Evolutionary conservation across 2,113 vertebrate genomes (phyloP), one percentile per base, ranked within the genome.

Genomic region (Elephantulus edwardii): DNA sequence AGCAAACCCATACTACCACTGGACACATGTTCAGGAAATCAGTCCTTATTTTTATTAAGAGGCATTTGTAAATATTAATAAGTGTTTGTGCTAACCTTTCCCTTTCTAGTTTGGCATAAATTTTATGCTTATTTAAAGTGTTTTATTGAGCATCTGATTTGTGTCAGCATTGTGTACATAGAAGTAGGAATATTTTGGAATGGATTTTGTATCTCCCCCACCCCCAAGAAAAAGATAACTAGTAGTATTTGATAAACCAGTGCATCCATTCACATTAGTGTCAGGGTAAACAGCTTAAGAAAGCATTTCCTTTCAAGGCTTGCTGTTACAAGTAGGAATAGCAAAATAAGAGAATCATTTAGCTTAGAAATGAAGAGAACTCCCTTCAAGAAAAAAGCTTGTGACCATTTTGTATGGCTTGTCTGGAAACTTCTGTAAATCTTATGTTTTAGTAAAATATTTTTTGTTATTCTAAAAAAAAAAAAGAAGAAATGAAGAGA

Each of bases 341-440:
- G 12, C 14, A n/a, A 20, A 48, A 72, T 74, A 80, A 11, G 13
- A 12, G 90, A 40, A 56, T 94, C 72, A 35, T 96, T 85, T 95
- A 78, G 22, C 94, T 95, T 74, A 84, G 82, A 71, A 91, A 78
- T 79, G 90, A 89, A 89, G 91, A 83, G 44, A 96, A 87, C 89
- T 76, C 33, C 78, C 78, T 42, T 81, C 80, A 33, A 79, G 42
- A 79, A 96, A 96, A 75, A 70, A 95, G 95, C 86, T 97, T n/a
- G n/a, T n/a, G n/a, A n/a, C n/a, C n/a, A n/a, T n/a, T n/a, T n/a
- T n/a, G n/a, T n/a, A n/a, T n/a, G n/a, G n/a, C n/a, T n/a, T n/a
- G n/a, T n/a, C n/a, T n/a, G n/a, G n/a, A n/a, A n/a, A n/a, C n/a
- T n/a, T n/a, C n/a, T n/a, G n/a, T n/a, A n/a, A n/a, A n/a, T n/a